These are phyloP conservation scores for Brachionus plicatilis DNA, from an alignment of 1,140 invertebrate species.

Conservation along the genomic window DNA sequence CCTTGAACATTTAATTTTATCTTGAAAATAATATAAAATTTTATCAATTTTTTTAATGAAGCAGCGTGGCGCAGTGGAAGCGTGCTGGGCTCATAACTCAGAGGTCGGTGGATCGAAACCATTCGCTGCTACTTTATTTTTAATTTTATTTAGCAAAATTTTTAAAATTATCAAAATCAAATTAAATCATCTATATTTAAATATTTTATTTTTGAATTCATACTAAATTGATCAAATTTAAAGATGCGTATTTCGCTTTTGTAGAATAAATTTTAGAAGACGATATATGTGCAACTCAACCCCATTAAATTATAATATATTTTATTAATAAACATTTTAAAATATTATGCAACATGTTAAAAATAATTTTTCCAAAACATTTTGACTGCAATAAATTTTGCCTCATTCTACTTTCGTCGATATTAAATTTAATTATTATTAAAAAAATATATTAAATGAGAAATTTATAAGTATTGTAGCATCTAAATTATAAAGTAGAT, in stretches of 20 bases:
- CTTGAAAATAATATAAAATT: not conserved
- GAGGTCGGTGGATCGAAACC: constrained; percentile 92
- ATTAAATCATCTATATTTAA: too few species aligned
- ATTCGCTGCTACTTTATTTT: constrained; percentile 70
- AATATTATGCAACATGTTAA: not conserved
- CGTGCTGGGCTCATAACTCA: constrained; percentile 96
- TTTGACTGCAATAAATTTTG: not conserved
- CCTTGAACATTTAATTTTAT: not conserved
- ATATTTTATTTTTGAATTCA: too few species aligned
- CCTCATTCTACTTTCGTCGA: not conserved
- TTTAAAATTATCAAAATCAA: too few species aligned
- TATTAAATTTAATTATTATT: not conserved
- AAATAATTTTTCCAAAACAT: not conserved
- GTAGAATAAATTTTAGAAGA: too few species aligned
- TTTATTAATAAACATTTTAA: not conserved
- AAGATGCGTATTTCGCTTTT: too few species aligned
- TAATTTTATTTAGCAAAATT: too few species aligned
- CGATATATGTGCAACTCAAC: too few species aligned
- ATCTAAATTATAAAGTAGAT: not conserved
- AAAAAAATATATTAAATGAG: not conserved
- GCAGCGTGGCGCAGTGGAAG: constrained; percentile 95
- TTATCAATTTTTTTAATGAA: constrained; percentile 45
- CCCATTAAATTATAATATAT: not conserved
- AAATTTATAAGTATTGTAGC: too few species aligned
- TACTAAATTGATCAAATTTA: too few species aligned